Percentiles rank a stretch among this genome's conserved stretches.
Conservation (phyloP, 1,140 invertebrate genomes). For the Drosophila sechellia region DNA sequence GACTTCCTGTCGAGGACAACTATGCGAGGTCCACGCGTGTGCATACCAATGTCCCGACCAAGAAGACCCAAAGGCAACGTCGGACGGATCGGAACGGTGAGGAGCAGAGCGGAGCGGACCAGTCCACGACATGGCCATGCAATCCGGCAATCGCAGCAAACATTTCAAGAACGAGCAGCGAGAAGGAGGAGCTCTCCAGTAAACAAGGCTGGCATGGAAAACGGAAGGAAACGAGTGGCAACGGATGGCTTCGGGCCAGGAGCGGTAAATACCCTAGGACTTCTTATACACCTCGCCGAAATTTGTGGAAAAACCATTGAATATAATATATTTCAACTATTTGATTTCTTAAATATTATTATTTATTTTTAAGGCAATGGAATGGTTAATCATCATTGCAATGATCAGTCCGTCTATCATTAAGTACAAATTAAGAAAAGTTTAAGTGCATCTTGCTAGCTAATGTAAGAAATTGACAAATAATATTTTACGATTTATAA, state of each 20-base stretch:
- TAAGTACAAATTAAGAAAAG: no score
- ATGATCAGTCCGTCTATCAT: no score
- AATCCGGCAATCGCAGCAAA: conserved; percentile 68
- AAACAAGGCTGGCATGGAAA: conserved; percentile 46
- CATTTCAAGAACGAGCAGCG: conserved; percentile 56
- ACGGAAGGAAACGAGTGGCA: conserved; percentile 18
- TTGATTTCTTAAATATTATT: no score
- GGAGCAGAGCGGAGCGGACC: background rate
- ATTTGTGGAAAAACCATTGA: no score
- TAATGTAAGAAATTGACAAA: no score
- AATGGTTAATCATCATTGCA: no score
- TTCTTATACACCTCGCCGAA: background rate
- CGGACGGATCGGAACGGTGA: background rate
- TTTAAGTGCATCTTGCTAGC: no score
- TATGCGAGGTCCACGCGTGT: conserved; percentile 78
- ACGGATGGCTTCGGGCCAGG: conserved; percentile 18
- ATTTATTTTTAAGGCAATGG: no score
- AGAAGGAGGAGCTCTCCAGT: conserved; percentile 3
- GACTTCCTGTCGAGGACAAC: conserved; percentile 79
- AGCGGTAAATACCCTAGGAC: conserved; percentile 10
- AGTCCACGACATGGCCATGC: conserved; percentile 19
- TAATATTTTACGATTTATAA: no score
- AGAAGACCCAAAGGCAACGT: background rate
- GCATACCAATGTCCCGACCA: conserved; percentile 67
- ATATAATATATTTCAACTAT: no score